A percentile compares a stretch with the other conserved stretches of the same genome.
phyloP scores from a whole-genome alignment of 1,140 invertebrate genomes.

The Drosophila bipectinata region DNA sequence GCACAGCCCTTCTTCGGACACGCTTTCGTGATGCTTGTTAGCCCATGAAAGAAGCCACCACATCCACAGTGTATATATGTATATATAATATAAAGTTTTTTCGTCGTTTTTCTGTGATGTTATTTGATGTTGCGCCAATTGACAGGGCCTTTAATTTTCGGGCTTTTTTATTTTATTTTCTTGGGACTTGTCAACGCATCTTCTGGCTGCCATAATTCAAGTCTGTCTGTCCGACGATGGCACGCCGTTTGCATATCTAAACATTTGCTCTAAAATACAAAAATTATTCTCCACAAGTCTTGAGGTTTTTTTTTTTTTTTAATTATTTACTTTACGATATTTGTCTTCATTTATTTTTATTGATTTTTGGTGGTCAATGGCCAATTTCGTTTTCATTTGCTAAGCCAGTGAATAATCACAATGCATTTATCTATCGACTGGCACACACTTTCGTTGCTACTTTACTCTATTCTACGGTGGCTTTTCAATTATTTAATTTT shows the following conservation, averaged over 20 bases:
- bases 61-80: constrained; percentile 6
- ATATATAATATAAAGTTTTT: constrained; percentile 7
- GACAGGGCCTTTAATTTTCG: constrained; percentile 71
- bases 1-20: constrained; percentile 50
- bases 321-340: constrained; percentile 55
- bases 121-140: constrained; percentile 61
- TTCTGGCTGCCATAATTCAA: constrained; percentile 78
- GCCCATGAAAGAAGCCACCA: constrained; percentile 50
- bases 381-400: constrained; percentile 79
- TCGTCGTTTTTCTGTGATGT: no score
- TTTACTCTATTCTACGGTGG: constrained; percentile 19
- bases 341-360: constrained; percentile 80
- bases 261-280: constrained; percentile 75
- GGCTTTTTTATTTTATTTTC: constrained; percentile 34
- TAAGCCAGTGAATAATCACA: constrained; percentile 78
- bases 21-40: constrained; percentile 65
- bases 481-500: constrained; percentile 82
- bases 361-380: constrained; percentile 72
- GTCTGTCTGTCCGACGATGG: constrained; percentile 49
- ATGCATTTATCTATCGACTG: constrained; percentile 72
- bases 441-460: constrained; percentile 49
- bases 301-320: not conserved
- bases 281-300: constrained; percentile 14
- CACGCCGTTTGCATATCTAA: constrained; percentile 79
- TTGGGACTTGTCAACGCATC: constrained; percentile 72